A percentile compares a stretch with the other conserved stretches of the same genome.
Evolutionary conservation across 2,888 invertebrate genomes (phyloP).

Genomic region (Deilephila elpenor): DNA sequence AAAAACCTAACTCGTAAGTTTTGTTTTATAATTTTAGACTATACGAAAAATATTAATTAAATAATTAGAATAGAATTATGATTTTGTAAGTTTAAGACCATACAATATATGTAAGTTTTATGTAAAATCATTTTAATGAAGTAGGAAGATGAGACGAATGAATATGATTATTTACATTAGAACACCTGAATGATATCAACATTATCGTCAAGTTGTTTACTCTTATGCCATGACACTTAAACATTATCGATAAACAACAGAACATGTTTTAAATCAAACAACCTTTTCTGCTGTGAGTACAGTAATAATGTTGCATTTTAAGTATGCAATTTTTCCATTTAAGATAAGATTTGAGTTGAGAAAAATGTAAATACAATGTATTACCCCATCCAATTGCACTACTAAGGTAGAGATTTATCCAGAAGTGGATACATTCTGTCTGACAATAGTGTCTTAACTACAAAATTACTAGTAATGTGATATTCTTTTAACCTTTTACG

Average conservation of each 20-base stretch:
- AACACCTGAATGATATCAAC: not conserved
- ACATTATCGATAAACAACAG: not conserved
- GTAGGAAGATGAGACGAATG: not conserved
- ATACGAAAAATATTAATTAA: not conserved
- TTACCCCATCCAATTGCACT: no score
- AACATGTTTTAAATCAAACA: not conserved
- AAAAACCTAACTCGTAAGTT: conserved; percentile 80
- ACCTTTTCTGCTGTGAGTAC: not conserved
- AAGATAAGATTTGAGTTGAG: not conserved
- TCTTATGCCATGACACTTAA: not conserved
- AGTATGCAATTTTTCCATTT: not conserved
- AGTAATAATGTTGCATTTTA: not conserved
- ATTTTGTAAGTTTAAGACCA: no score
- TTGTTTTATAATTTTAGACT: conserved; percentile 29
- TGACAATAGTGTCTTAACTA: no score
- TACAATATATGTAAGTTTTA: no score
- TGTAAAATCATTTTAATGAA: not conserved
- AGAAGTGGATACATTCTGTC: no score
- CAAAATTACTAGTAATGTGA: no score
- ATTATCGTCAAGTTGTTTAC: conserved; percentile 8
- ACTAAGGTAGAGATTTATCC: no score
- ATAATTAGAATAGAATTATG: no score
- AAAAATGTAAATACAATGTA: conserved; percentile 15
- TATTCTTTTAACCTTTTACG: no score
- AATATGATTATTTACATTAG: not conserved